Evolutionary conservation across 2,888 invertebrate species (phyloP), one percentile per base, ranked within the genome.

Genomic region (Stenurella melanura): DNA sequence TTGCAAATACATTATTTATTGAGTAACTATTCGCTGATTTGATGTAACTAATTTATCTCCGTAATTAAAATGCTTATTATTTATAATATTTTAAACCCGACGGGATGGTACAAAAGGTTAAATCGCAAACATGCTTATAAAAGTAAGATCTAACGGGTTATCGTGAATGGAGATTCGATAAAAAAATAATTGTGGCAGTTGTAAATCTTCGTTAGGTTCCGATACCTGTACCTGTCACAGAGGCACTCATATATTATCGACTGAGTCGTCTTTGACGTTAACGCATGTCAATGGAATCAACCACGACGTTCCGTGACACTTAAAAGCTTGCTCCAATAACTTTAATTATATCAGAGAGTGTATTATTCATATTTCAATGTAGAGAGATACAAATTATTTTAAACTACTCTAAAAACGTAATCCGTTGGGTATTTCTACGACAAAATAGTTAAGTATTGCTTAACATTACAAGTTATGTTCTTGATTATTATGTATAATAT

Each of bases 171-270:
- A 38, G 54, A 70, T 72, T 74, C 76, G 79, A 80, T 82, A 81
- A 79, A 82, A 82, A 84, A 86, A 86, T 84, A 85, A 86, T 86
- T 85, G 86, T 86, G 85, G 84, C 84, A 81, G 85, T 83, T 83
- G 85, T 86, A 87, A 87, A 87, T 87, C 87, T 87, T 84, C 74
- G 76, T 79, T 80, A 83, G 82, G 85, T 85, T 85, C 85, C 85
- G 83, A 86, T 87, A 86, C 86, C 85, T 87, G 87, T 87, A 87
- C 81, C 85, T 87, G 87, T 86, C 86, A 84, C 82, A 81, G 78
- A 78, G 78, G 76, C 82, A 82, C 84, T 85, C 86, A 86, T 87
- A 87, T 87, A 87, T 87, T 87, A 87, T 77, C 85, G 81, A 82
- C 81, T 83, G 83, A 83, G 82, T 83, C 80, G 80, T 75, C 82